These are phyloP conservation scores for Brachionus rubens DNA, from an alignment of 1,140 invertebrate species.

Conservation along the genomic window DNA sequence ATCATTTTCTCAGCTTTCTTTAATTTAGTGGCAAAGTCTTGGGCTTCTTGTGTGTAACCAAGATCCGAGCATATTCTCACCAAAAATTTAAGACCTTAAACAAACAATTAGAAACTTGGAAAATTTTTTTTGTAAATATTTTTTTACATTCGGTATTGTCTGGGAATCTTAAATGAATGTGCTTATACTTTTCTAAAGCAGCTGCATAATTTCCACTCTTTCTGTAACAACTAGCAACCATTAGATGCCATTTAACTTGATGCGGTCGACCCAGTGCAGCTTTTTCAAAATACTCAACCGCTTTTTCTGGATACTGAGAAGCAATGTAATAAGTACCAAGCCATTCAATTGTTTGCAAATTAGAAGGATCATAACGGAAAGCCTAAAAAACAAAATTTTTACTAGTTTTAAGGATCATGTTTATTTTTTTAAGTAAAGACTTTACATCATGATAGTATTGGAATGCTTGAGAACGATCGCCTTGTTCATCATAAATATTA, in stretches of 20 bases:
- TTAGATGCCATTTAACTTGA: conserved; percentile 77
- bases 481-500: conserved; percentile 76
- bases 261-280: conserved; percentile 77
- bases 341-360: conserved; percentile 84
- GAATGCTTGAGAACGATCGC: conserved; percentile 85
- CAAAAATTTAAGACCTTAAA: conserved; percentile 71
- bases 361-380: conserved; percentile 81
- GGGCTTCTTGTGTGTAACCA: conserved; percentile 71
- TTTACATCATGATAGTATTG: conserved; percentile 82
- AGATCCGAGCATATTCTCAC: conserved; percentile 76
- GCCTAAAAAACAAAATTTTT: conserved; percentile 64
- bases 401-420: background rate
- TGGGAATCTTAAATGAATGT: conserved; percentile 73
- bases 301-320: conserved; percentile 82
- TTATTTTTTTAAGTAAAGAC: conserved; percentile 51
- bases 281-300: conserved; percentile 79
- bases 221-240: conserved; percentile 77
- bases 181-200: conserved; percentile 76
- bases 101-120: background rate
- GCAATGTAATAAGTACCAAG: conserved; percentile 81
- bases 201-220: conserved; percentile 78
- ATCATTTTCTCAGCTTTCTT: conserved; percentile 77
- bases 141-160: conserved; percentile 76
- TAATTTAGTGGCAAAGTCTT: conserved; percentile 74
- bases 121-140: background rate